phyloP scores from a whole-genome alignment of 1,140 invertebrate species.

The Caenorhabditis elegans region DNA sequence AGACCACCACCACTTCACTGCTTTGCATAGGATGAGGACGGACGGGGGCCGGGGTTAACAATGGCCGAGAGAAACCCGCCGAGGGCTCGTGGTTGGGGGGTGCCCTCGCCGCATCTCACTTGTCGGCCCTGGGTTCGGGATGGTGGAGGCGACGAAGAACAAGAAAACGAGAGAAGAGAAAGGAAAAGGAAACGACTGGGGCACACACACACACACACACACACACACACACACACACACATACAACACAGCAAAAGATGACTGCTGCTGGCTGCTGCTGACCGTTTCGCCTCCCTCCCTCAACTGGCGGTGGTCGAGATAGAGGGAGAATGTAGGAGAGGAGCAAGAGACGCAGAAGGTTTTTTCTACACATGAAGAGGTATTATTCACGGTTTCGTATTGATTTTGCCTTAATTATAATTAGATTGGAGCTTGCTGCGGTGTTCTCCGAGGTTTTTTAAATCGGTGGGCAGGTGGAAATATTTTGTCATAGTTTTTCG shows the following conservation, averaged over 20 bases:
- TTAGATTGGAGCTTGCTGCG: background rate
- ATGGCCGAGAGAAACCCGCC: conserved; percentile 8
- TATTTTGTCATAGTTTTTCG: no score
- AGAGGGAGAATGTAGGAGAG: no score
- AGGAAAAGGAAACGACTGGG: background rate
- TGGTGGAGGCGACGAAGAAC: background rate
- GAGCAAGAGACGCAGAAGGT: conserved; percentile 2
- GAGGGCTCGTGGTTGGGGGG: background rate
- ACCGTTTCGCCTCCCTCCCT: conserved; percentile 29
- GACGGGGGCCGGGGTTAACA: conserved; percentile 11
- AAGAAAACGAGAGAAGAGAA: background rate
- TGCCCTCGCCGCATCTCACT: background rate
- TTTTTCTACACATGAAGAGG: no score
- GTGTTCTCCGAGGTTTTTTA: no score
- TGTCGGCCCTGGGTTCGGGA: conserved; percentile 1
- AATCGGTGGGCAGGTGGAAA: no score
- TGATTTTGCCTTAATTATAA: background rate
- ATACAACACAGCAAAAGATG: conserved; percentile 19
- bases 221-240: no score
- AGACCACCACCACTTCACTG: background rate
- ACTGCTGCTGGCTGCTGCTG: background rate
- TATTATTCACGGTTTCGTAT: no score
- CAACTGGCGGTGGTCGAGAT: conserved; percentile 3
- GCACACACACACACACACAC: no score
- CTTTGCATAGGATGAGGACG: background rate